Evolutionary conservation across 2,888 invertebrate genomes (phyloP).

Genomic region (Chrysolina haemoptera): DNA sequence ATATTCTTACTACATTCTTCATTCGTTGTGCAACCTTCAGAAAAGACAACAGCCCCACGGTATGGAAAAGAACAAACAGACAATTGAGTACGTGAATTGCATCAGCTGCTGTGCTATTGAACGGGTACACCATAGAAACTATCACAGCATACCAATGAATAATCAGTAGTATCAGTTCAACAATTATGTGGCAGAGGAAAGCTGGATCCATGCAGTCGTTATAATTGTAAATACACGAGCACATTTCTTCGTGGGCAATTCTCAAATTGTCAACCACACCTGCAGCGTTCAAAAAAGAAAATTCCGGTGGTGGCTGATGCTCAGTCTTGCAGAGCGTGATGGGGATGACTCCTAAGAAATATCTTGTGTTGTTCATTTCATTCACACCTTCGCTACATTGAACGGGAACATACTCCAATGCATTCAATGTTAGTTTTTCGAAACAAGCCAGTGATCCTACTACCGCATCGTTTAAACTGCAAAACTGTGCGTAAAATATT

Average conservation of each 20-base stretch:
- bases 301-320: slow-evolving; percentile 54
- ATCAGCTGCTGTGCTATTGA: slow-evolving; percentile 59
- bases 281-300: slow-evolving; percentile 53
- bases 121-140: slow-evolving; percentile 64
- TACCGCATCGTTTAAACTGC: slow-evolving; percentile 54
- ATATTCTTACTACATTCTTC: slow-evolving; percentile 64
- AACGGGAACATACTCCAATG: slow-evolving; percentile 62
- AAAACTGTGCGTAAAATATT: slow-evolving; percentile 61
- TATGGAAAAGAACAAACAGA: slow-evolving; percentile 63
- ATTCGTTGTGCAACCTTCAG: slow-evolving; percentile 65
- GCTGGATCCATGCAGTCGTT: slow-evolving; percentile 66
- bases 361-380: slow-evolving; percentile 60
- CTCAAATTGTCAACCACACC: slow-evolving; percentile 65
- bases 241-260: slow-evolving; percentile 65
- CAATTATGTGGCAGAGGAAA: slow-evolving; percentile 62
- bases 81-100: slow-evolving; percentile 65
- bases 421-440: slow-evolving; percentile 63
- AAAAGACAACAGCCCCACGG: slow-evolving; percentile 63
- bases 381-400: slow-evolving; percentile 64
- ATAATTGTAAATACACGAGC: slow-evolving; percentile 61
- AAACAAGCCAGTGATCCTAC: slow-evolving; percentile 65
- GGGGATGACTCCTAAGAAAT: slow-evolving; percentile 61
- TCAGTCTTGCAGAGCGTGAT: slow-evolving; percentile 61
- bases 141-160: slow-evolving; percentile 67
- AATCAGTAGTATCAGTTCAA: slow-evolving; percentile 65